These are phyloP conservation scores for Polietes domitor DNA, from an alignment of 2,888 invertebrate genomes.

Conservation along the genomic window DNA sequence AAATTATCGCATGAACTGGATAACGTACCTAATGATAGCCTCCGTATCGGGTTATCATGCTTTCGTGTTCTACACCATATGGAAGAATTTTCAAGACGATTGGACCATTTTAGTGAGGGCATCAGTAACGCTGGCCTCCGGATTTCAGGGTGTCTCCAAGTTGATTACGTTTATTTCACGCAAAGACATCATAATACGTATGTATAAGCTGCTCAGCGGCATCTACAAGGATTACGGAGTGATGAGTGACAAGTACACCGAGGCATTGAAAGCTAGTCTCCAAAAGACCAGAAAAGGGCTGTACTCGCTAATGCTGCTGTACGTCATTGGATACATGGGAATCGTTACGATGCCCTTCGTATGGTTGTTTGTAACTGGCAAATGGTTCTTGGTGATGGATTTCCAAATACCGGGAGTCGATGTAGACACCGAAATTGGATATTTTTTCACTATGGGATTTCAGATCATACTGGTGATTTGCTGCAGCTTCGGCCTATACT, in stretches of 20 bases:
- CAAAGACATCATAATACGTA: conserved; percentile 26
- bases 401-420: conserved; percentile 70
- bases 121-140: conserved; percentile 68
- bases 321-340: neutral
- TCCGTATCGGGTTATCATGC: conserved; percentile 55
- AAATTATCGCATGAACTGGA: conserved; percentile 65
- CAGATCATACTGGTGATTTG: conserved; percentile 64
- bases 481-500: conserved; percentile 69
- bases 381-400: conserved; percentile 67
- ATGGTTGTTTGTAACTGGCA: conserved; percentile 36
- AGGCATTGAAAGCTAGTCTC: conserved; percentile 44
- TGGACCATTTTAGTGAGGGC: conserved; percentile 68
- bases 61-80: conserved; percentile 65
- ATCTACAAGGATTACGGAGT: conserved; percentile 67
- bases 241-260: conserved; percentile 52
- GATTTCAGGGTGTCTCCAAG: conserved; percentile 68
- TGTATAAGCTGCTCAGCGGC: conserved; percentile 39
- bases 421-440: conserved; percentile 65
- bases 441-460: conserved; percentile 52
- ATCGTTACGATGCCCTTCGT: conserved; percentile 50
- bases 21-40: conserved; percentile 43
- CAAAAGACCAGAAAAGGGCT: conserved; percentile 39
- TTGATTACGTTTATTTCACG: conserved; percentile 53
- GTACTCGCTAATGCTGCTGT: neutral
- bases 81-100: conserved; percentile 53